Evolutionary conservation across 2,888 invertebrate genomes (phyloP), one percentile per base, ranked within the genome.

Genomic region (Tetanocera ferruginea): DNA sequence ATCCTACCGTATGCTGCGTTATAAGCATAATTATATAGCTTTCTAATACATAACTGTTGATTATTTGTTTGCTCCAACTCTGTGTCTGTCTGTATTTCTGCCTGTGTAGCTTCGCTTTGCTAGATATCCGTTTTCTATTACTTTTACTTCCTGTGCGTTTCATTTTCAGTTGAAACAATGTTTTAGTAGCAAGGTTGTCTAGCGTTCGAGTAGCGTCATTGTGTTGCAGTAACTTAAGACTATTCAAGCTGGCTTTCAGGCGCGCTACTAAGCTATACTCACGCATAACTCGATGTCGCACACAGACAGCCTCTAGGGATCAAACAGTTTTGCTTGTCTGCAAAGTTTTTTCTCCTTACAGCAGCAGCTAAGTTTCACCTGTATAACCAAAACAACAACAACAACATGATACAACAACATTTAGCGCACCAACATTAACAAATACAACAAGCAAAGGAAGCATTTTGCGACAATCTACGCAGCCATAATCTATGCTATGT

Each of bases 251-350:
- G 17, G 51, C 52, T 69, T 64, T 14, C 28, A 11, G 64, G 23
- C 51, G 25, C n/a, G 69, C n/a, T 11, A 43, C 51, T 34, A 72
- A 75, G 14, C 49, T 49, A 19, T 60, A 43, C 55, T 55, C 57
- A 79, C 76, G 69, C 76, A 70, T 76, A 9, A 60, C 52, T 69
- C 52, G 55, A 19, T 31, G 34, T 71, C 60, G 17, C 17, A 23
- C 5, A 23, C 23, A 23, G 37, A 72, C 74, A 74, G 82, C 82
- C 82, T 79, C 78, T 69, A 77, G 83, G 83, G 79, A 81, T 78
- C 73, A 77, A 78, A 76, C 74, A 74, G 79, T 82, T 83, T 81
- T 78, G 34, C 74, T 76, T 80, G 83, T 83, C 83, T 83, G 82
- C 76, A 83, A 83, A 82, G 81, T 83, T 83, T 82, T n/a, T 83